These are phyloP conservation scores for Proteles cristata DNA, from an alignment of 2,113 vertebrate species.

Conservation along the genomic window DNA sequence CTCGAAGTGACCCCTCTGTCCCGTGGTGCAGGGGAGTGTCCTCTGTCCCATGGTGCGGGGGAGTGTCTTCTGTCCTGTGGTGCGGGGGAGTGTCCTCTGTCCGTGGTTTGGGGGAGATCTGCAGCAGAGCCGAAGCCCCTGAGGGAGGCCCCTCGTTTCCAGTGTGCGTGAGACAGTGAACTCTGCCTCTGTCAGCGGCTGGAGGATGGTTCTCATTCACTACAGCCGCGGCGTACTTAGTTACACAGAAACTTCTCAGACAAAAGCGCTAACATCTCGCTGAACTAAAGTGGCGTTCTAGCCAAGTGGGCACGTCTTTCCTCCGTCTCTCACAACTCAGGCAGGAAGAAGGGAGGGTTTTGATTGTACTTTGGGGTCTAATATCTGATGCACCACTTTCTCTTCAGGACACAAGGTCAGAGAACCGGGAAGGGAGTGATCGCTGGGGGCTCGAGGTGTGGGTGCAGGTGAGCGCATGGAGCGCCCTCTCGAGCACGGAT, in stretches of 20 bases:
- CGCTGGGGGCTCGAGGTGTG: not conserved
- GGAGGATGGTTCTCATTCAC: too few species aligned
- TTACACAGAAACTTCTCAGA: not conserved
- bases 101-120: not conserved
- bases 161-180: accelerated
- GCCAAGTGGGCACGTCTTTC: not conserved
- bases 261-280: not conserved
- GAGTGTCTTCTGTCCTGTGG: too few species aligned
- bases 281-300: accelerated
- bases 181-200: accelerated
- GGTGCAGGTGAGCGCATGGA: accelerated
- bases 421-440: not conserved
- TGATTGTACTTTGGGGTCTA: not conserved
- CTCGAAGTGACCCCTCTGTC: not conserved
- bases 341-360: not conserved
- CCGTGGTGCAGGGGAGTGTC: too few species aligned
- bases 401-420: not conserved
- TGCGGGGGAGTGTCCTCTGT: not conserved
- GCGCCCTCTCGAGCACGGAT: accelerated
- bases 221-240: not conserved
- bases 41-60: too few species aligned
- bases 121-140: accelerated
- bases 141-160: not conserved
- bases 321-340: accelerated
- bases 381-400: accelerated